Base-by-base conservation (phyloP, 2,888 invertebrate species). In the Callyntrura sp. region DNA sequence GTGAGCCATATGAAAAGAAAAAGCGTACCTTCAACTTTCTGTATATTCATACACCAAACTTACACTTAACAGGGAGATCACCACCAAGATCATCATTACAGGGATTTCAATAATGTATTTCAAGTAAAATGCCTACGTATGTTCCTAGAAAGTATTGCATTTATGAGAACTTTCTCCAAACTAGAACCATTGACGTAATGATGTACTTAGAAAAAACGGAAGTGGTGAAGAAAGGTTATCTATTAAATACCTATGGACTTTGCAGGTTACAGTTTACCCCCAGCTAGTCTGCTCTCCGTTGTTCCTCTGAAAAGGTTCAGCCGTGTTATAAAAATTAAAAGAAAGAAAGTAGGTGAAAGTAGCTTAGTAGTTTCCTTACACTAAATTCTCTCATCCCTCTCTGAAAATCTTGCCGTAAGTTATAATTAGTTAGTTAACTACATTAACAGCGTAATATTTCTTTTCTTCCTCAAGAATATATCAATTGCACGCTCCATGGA, bases 401-500 rank as follows among this genome's bases (percentile, higher is more conserved):
- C 35, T 73, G 4, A 45, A 45, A 45, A 73, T 73, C 3, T 73
- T 68, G 23, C 28, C 9, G 17, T 11, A 60, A n/a, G 25, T 48
- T 73, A 73, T 73, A 43, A 23, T 17, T 9, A 12, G 45, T 4
- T 73, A 73, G 45, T 73, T 73, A 43, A 73, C 70, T 73, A n/a
- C 43, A 73, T 45, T 73, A 73, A 14, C 20, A 9, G 20, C 20
- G 17, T 62, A 17, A 48, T 23, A 73, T 73, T 48, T 51, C 35
- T 45, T 45, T 48, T 35, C 48, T 76, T 70, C 25, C 70, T 70
- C 20, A 48, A 76, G 78, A 35, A 35, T 78, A 55, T 57, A 43
- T 78, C 51, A 55, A 35, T 78, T 78, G 51, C 70, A 45, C 45
- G 45, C 70, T 73, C 35, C 3, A 12, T 17, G 3, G 6, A 28